Evolutionary conservation across 2,113 vertebrate species (phyloP).

Genomic region (Rhombomys opimus): DNA sequence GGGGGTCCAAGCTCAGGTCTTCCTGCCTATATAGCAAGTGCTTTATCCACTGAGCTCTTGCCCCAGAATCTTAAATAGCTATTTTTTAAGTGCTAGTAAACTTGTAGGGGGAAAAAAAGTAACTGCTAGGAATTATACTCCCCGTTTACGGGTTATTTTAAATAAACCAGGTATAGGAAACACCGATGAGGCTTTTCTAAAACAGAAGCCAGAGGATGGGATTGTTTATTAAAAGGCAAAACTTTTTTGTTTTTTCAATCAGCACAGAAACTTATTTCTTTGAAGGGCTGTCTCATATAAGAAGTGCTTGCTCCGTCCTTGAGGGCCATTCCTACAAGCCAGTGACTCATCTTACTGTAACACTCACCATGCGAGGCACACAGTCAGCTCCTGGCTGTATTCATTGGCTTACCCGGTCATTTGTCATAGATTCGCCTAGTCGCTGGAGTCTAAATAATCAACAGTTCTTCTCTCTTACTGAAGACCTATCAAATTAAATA

Average conservation of each 20-base stretch:
- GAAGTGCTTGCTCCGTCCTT: neutral
- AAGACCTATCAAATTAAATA: conserved; percentile 27
- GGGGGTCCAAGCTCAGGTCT: neutral
- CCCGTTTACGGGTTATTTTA: neutral
- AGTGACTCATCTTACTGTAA: neutral
- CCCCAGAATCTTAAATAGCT: neutral
- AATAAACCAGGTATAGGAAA: neutral
- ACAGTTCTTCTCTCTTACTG: neutral
- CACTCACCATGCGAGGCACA: neutral
- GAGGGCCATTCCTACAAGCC: neutral
- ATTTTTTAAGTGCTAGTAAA: conserved; percentile 29
- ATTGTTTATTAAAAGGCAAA: conserved; percentile 35
- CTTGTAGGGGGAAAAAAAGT: neutral
- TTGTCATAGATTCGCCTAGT: neutral
- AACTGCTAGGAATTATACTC: conserved; percentile 38
- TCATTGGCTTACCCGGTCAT: neutral
- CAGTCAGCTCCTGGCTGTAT: neutral
- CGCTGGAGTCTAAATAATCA: neutral
- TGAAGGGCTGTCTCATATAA: neutral
- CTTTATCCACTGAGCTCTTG: no score
- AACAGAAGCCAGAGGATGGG: neutral
- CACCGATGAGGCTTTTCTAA: neutral
- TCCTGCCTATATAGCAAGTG: neutral
- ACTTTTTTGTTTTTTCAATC: neutral
- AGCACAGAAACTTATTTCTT: neutral